These are phyloP conservation scores for Oscheius myriophilus DNA, from an alignment of 2,888 invertebrate genomes.

Conservation along the genomic window DNA sequence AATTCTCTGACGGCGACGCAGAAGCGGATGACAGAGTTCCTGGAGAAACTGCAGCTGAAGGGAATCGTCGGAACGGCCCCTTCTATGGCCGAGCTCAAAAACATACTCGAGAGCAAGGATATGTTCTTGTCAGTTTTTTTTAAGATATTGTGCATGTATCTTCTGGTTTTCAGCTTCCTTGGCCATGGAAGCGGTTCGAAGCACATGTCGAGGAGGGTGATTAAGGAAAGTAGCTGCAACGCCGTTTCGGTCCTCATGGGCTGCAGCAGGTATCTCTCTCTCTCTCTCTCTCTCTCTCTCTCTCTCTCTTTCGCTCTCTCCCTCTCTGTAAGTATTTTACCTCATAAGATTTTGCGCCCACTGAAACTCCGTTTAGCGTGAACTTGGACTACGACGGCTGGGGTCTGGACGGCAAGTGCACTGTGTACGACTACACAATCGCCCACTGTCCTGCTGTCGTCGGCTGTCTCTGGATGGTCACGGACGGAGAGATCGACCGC, in stretches of 20 bases:
- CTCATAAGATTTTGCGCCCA: too few species aligned
- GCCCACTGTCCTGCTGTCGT: slow-evolving; percentile 63
- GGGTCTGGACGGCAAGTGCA: slow-evolving; percentile 58
- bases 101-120: slow-evolving; percentile 51
- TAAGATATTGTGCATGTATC: neutral
- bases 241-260: slow-evolving; percentile 65
- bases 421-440: slow-evolving; percentile 58
- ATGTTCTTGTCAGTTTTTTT: slow-evolving; percentile 55
- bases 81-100: slow-evolving; percentile 33
- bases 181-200: slow-evolving; percentile 54
- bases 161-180: slow-evolving; percentile 47
- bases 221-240: slow-evolving; percentile 57
- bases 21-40: slow-evolving; percentile 49
- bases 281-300: slow-evolving; percentile 2
- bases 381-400: slow-evolving; percentile 57
- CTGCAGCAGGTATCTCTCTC: slow-evolving; percentile 53
- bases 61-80: slow-evolving; percentile 55
- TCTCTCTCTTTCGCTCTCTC: neutral
- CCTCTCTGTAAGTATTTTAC: too few species aligned
- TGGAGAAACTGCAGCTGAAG: slow-evolving; percentile 54
- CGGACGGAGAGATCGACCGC: slow-evolving; percentile 67
- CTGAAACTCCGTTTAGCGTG: slow-evolving; percentile 46
- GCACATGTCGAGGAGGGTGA: slow-evolving; percentile 34
- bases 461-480: slow-evolving; percentile 68
- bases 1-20: slow-evolving; percentile 61